A percentile compares a stretch with the other conserved stretches of the same genome.
Conservation (phyloP, 2,113 vertebrate genomes). For the Caranx ignobilis region DNA sequence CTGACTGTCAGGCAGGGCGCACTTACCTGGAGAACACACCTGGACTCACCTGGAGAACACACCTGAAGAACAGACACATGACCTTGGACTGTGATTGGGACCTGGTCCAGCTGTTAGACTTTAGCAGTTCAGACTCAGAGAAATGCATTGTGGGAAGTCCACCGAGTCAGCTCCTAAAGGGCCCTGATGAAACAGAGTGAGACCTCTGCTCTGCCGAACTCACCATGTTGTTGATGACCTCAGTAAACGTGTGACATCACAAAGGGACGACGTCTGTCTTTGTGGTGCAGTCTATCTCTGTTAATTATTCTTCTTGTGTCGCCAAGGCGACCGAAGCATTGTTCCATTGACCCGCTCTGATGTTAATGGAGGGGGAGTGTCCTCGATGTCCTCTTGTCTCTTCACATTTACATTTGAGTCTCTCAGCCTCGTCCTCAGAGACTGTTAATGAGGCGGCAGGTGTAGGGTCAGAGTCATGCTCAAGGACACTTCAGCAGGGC, state of each 20-base stretch:
- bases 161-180: no score
- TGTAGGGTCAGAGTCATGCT: constrained; percentile 13
- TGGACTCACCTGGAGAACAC: background rate
- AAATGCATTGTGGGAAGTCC: no score
- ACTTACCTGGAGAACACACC: background rate
- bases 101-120: no score
- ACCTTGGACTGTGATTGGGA: no score
- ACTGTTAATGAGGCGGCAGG: constrained; percentile 21
- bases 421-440: background rate
- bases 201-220: no score
- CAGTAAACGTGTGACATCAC: background rate
- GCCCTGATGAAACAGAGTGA: no score
- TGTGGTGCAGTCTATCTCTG: background rate
- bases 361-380: constrained; percentile 29
- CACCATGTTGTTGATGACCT: no score
- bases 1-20: background rate
- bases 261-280: background rate
- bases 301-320: constrained; percentile 21
- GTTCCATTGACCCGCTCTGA: constrained; percentile 31
- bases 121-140: no score
- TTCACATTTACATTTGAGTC: constrained; percentile 15
- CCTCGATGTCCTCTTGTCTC: background rate
- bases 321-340: background rate
- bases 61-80: no score
- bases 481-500: background rate